Conservation (phyloP, 1,140 invertebrate species). For the Manduca sexta region DNA sequence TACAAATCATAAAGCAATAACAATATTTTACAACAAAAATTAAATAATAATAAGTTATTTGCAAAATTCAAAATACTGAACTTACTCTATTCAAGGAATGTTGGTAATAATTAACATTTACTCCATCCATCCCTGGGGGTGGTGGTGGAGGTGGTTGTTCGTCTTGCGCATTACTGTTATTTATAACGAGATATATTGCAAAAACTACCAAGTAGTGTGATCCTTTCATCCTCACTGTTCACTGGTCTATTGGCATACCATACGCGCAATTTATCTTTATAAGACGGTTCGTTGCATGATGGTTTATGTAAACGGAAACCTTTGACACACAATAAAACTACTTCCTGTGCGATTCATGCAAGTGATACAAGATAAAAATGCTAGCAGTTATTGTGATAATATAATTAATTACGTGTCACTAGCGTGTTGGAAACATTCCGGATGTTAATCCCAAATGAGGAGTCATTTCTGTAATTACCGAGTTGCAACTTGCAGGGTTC, state of each 20-base stretch:
- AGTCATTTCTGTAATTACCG: neutral
- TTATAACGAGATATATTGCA: constrained; percentile 15
- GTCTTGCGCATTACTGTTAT: neutral
- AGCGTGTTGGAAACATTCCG: constrained; percentile 14
- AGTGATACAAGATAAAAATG: constrained; percentile 27
- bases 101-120: neutral
- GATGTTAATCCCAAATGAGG: neutral
- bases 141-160: constrained; percentile 8
- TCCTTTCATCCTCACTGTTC: constrained; percentile 39
- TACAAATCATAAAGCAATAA: too few relatives aligned
- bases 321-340: constrained; percentile 50
- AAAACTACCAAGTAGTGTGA: constrained; percentile 32
- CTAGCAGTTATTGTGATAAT: constrained; percentile 29
- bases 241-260: constrained; percentile 18
- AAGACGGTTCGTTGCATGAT: constrained; percentile 33
- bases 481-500: neutral
- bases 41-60: too few relatives aligned
- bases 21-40: too few relatives aligned
- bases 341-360: constrained; percentile 38
- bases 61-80: too few relatives aligned
- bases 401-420: constrained; percentile 35
- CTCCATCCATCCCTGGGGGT: constrained; percentile 10
- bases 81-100: constrained; percentile 13
- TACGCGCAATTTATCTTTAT: constrained; percentile 28
- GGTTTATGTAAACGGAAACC: constrained; percentile 28